Evolutionary conservation across 2,113 vertebrate species (phyloP), one percentile per base, ranked within the genome.

Genomic region (Galbula dea): DNA sequence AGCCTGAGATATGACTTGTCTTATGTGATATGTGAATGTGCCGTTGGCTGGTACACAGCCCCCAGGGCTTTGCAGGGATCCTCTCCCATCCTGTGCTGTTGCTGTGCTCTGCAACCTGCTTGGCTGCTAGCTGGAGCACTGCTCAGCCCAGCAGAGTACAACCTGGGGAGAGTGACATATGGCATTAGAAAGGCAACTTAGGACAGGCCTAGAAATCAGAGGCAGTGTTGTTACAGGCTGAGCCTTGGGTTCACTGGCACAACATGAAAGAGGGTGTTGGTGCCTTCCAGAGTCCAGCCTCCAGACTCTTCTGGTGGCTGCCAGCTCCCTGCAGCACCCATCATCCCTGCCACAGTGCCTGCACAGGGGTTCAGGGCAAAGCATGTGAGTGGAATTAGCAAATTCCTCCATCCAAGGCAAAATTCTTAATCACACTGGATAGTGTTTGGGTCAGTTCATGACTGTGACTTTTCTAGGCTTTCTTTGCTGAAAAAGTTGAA

Each of bases 1-100:
- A 78, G 49, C 36, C 58, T 0, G 1, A 66, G 37, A 9, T 29
- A 29, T 2, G 18, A 15, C 54, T 66, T 71, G 30, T 55, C 17
- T 26, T 10, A 2, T 3, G 2, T 1, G n/a, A 77, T 78, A 12
- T 68, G 57, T 0, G 22, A 21, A 18, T 0, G 1, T 37, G 32
- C 52, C 34, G n/a, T 32, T 0, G 8, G 48, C 74, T 55, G 83
- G 23, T 23, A 58, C 45, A 52, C 72, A 67, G 6, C 9, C 12
- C 49, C 23, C 10, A 11, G 61, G 36, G 43, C 61, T 74, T 71
- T n/a, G 48, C 81, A 30, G 65, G 46, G 29, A 5, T 55, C 37
- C 34, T 59, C 14, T 79, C 52, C 59, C 49, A 15, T 3, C 26
- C 59, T 18, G 39, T n/a, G 37, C 48, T 1, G 7, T 16, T 62